Percentiles rank a stretch among this genome's conserved stretches.
Conservation (phyloP, 2,797 vertebrate species). For the Garrulus glandarius region DNA sequence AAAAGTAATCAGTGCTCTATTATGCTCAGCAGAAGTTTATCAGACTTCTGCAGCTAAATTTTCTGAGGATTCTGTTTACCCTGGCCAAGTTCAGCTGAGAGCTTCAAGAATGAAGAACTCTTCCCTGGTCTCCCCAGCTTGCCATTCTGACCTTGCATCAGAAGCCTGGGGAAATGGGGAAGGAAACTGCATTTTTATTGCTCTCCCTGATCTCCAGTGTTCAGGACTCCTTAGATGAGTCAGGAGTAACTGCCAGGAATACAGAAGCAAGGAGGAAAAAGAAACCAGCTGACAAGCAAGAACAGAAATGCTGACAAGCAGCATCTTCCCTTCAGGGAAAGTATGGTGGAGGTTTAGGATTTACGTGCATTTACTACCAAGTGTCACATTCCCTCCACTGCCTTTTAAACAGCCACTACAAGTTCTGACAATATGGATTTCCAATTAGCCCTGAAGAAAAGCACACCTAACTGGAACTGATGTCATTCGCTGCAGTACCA, state of each 20-base stretch:
- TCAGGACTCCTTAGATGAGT: neutral
- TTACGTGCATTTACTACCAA: neutral
- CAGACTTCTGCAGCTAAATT: neutral
- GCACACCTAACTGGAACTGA: neutral
- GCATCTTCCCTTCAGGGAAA: neutral
- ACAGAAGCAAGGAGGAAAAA: neutral
- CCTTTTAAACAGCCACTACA: neutral
- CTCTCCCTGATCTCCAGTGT: neutral
- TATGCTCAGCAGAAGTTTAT: neutral
- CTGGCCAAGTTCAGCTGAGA: neutral
- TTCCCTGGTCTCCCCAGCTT: neutral
- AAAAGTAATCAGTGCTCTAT: neutral
- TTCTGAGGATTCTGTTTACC: conserved; percentile 19
- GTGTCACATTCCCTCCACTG: neutral
- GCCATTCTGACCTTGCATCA: neutral
- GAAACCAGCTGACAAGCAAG: neutral
- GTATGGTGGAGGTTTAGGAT: neutral
- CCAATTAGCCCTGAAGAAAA: neutral
- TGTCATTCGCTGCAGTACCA: fast-evolving
- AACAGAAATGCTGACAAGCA: neutral
- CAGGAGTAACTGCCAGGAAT: neutral
- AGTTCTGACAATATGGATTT: neutral
- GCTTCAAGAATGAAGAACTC: neutral
- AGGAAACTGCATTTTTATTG: neutral
- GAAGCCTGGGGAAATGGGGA: neutral